Percentiles rank a stretch among this genome's conserved stretches.
Evolutionary conservation across 2,888 invertebrate genomes (phyloP).

Genomic region (Xiphydria camelus): DNA sequence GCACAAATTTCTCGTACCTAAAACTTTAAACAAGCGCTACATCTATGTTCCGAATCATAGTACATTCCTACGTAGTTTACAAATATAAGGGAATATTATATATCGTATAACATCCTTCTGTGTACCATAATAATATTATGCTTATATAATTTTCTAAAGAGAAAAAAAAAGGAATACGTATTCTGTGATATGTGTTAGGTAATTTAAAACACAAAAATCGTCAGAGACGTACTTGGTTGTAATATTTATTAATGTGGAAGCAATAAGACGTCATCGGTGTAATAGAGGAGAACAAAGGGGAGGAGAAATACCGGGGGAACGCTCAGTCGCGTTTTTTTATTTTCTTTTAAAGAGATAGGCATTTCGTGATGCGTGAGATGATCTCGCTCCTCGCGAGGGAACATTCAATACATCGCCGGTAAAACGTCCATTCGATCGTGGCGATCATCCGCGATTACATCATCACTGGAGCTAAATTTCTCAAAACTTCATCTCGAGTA

Average conservation of each 20-base stretch:
- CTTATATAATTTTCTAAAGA: constrained; percentile 39
- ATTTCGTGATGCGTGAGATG: too few relatives aligned
- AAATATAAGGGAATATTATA: constrained; percentile 1
- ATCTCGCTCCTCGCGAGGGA: too few relatives aligned
- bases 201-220: constrained; percentile 43
- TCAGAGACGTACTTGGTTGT: constrained; percentile 38
- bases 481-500: too few relatives aligned
- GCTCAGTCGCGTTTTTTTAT: too few relatives aligned
- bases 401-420: too few relatives aligned
- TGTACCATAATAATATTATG: constrained; percentile 35
- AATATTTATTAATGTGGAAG: constrained; percentile 38
- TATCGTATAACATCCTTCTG: constrained; percentile 20
- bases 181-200: constrained; percentile 56
- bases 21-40: constrained; percentile 9
- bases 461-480: too few relatives aligned
- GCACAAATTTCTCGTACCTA: constrained; percentile 18
- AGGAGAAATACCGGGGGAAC: too few relatives aligned
- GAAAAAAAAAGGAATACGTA: constrained; percentile 39
- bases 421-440: too few relatives aligned
- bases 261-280: constrained; percentile 17
- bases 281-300: background rate
- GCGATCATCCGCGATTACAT: too few relatives aligned
- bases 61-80: background rate
- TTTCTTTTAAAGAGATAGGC: too few relatives aligned
- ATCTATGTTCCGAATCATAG: background rate